Evolutionary conservation across 1,140 invertebrate species (phyloP), one percentile per base, ranked within the genome.

Genomic region (Drosophila parvula): DNA sequence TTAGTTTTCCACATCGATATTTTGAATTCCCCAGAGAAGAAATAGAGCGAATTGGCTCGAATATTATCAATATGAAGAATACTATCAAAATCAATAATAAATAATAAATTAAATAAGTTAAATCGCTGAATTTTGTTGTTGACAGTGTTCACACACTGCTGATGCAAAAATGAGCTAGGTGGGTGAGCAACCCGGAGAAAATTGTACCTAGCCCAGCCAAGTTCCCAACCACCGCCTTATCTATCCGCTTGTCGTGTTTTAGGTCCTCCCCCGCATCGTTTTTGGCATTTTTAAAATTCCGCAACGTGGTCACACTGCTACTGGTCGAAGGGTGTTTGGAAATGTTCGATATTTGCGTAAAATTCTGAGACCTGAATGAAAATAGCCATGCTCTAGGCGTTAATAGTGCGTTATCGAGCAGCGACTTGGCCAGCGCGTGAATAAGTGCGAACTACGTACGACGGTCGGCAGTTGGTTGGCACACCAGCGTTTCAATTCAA

Each of bases 341-440:
- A 85, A 85, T 88, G 83, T 86, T 86, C 82, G 79, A 82, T 82
- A 74, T 85, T 86, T 82, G 79, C 45, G 64, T 70, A 34, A 69
- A 77, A 68, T 69, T 77, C 47, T 60, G 65, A 77, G 51, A 53
- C 38, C 56, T 78, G 50, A 61, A 60, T 56, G 64, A 78, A 70
- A 78, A 75, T 47, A 48, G 68, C 53, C 67, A 73, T 71, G 68
- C 53, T 36, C 22, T 45, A 69, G 43, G 51, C 38, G 36, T 58
- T 71, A 38, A 65, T 65, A 61, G 48, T 58, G 53, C 36, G 9
- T 56, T 56, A n/a, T 56, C 22, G 34, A 63, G 55, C 61, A 64
- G 61, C 18, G 38, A 22, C 61, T 32, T 43, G 56, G 56, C 28
- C 38, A 58, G 69, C 68, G 69, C 53, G 73, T 81, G 60, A 81